These are phyloP conservation scores for Argya squamiceps DNA, from an alignment of 2,797 vertebrate genomes.

Conservation along the genomic window DNA sequence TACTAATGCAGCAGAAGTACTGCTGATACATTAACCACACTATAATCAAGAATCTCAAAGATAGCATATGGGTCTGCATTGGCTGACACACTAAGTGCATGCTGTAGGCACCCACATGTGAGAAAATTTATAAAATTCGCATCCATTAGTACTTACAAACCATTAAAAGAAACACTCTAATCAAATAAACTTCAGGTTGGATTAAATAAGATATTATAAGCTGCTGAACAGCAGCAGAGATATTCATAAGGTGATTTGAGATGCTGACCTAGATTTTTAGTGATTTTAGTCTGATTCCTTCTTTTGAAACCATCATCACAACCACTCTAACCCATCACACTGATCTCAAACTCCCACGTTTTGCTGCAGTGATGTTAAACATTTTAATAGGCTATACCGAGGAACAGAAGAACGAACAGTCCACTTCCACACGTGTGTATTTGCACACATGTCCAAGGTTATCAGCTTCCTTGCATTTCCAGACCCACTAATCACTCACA, in stretches of 20 bases:
- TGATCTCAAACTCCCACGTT: neutral
- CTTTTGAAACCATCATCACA: neutral
- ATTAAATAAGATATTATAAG: neutral
- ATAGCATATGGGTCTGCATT: neutral
- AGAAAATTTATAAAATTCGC: neutral
- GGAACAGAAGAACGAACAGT: neutral
- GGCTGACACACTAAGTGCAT: neutral
- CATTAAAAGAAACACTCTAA: neutral
- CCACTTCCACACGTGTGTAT: neutral
- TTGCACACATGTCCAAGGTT: neutral
- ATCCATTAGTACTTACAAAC: neutral
- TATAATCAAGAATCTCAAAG: neutral
- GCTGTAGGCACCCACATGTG: rapidly evolving
- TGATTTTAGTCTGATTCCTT: neutral
- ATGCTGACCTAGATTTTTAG: neutral
- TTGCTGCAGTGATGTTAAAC: neutral
- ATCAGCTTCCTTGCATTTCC: neutral
- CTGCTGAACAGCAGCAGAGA: neutral
- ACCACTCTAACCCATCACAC: neutral
- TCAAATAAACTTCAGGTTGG: neutral
- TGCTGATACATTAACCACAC: neutral
- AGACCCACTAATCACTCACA: slow-evolving; percentile 46
- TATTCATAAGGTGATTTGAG: neutral
- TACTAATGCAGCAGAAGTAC: neutral
- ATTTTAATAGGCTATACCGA: neutral